These are phyloP conservation scores for Teleopsis dalmanni DNA, from an alignment of 1,140 invertebrate species.

Conservation along the genomic window DNA sequence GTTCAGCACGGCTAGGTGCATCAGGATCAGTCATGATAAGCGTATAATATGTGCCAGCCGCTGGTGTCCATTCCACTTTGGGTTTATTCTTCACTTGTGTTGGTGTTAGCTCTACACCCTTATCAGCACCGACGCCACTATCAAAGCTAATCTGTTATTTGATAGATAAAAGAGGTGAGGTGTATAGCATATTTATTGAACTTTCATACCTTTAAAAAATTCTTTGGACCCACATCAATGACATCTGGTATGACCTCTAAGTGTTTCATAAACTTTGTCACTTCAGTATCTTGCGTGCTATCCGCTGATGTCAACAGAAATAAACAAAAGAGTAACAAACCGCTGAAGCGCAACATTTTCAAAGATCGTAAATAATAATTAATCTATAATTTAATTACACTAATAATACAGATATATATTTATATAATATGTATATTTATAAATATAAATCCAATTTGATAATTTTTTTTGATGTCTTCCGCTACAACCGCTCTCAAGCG, in stretches of 20 bases:
- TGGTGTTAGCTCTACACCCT: conserved; percentile 59
- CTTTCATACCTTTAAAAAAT: conserved; percentile 32
- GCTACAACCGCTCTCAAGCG: too few relatives aligned
- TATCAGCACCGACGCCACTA: conserved; percentile 49
- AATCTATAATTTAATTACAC: too few relatives aligned
- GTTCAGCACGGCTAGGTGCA: conserved; percentile 63
- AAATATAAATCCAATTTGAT: background rate
- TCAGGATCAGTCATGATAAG: conserved; percentile 56
- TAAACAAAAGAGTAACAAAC: conserved; percentile 1
- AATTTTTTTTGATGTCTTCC: background rate
- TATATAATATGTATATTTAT: too few relatives aligned
- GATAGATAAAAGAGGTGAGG: background rate
- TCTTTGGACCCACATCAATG: conserved; percentile 28
- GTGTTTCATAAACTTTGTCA: conserved; percentile 27
- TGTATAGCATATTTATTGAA: background rate
- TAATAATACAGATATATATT: too few relatives aligned
- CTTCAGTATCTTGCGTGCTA: conserved; percentile 19
- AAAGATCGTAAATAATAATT: too few relatives aligned
- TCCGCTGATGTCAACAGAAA: background rate
- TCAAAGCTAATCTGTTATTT: conserved; percentile 46
- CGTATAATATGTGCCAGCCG: conserved; percentile 57
- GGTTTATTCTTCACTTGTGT: conserved; percentile 64
- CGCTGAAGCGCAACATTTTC: conserved; percentile 6
- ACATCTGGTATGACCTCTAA: conserved; percentile 36
- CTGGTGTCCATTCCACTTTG: conserved; percentile 54